Evolutionary conservation across 2,888 invertebrate species (phyloP), one percentile per base, ranked within the genome.

Genomic region (Xylocampa areola): DNA sequence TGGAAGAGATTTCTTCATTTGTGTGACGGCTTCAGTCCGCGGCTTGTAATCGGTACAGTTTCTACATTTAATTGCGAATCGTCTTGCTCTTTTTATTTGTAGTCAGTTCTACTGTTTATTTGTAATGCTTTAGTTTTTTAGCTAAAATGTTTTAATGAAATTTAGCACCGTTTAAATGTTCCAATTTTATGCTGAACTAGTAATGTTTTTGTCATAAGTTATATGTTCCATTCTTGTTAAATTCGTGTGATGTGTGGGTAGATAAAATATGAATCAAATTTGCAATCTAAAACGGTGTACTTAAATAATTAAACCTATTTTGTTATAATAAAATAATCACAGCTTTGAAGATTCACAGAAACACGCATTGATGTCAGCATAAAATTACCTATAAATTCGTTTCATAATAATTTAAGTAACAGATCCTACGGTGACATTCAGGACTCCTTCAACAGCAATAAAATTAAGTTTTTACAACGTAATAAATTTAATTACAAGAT

Each of bases 1-100:
- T 57, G 43, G 16, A 37, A 36, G 44, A 39, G 36, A 65, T 59
- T 65, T 65, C 68, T 72, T 68, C 41, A 72, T 72, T 76, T 66
- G 53, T 66, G 52, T 60, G 59, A 72, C 57, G 45, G 51, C 47
- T 48, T 27, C 49, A 45, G 54, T 32, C 35, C 16, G n/a, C 27
- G 32, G 49, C 33, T 44, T 50, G 45, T 59, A 65, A 64, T 51
- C 58, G 59, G 11, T 57, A 53, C 53, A 65, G 29, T 53, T 48
- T 36, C 51, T 43, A 23, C 36, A 51, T 35, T 64, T 71, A 45
- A 60, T 71, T 61, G 51, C 45, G 23, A 35, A n/a, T 27, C 35
- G 17, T 39, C 11, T 41, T 44, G 35, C 11, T n/a, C 0, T 58
- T 45, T 47, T 61, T 19, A 47, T 47, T 52, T 43, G 16, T 17